Evolutionary conservation across 1,140 invertebrate genomes (phyloP).

Genomic region (Parapsyche elsis): DNA sequence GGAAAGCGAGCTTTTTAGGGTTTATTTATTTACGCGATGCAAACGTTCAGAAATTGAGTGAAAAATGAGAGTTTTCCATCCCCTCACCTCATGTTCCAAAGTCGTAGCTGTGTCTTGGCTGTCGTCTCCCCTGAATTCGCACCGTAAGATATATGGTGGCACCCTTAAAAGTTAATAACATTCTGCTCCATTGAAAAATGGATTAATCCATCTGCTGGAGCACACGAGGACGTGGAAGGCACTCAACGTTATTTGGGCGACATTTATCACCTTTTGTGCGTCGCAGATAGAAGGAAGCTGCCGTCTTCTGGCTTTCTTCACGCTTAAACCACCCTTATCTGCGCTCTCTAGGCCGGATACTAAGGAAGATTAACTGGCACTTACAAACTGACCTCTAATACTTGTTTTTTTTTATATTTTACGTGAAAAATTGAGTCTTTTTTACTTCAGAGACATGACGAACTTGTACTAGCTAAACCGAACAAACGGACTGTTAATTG

Average conservation of each 20-base stretch:
- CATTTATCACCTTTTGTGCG: constrained; percentile 55
- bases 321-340: constrained; percentile 29
- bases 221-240: constrained; percentile 43
- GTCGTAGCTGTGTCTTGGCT: not conserved
- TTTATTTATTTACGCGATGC: too few species aligned
- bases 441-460: constrained; percentile 3
- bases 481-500: constrained; percentile 28
- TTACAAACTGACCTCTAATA: constrained; percentile 36
- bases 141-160: constrained; percentile 45
- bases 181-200: constrained; percentile 55
- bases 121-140: constrained; percentile 16
- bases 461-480: not conserved
- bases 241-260: constrained; percentile 52
- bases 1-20: too few species aligned
- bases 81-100: not conserved
- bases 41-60: not conserved
- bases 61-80: not conserved
- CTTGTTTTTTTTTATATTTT: not conserved
- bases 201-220: constrained; percentile 53
- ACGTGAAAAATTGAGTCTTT: not conserved
- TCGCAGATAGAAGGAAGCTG: constrained; percentile 28
- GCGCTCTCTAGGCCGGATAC: constrained; percentile 6
- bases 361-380: constrained; percentile 47
- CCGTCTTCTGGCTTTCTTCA: constrained; percentile 27
- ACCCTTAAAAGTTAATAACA: constrained; percentile 56